phyloP scores from a whole-genome alignment of 2,797 vertebrate genomes.

The Crax fasciolata region DNA sequence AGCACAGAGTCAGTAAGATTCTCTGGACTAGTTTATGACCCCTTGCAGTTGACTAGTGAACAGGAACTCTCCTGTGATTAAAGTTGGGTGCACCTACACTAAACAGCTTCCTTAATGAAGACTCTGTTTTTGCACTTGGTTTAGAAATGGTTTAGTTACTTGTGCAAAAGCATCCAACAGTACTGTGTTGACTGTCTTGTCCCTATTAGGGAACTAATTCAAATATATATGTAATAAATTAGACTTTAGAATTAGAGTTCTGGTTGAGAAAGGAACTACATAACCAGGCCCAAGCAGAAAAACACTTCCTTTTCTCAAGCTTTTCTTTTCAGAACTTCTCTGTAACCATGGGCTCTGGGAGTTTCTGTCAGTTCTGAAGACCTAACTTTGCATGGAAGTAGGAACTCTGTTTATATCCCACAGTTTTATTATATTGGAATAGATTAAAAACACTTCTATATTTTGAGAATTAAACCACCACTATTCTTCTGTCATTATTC shows the following conservation, averaged over 20 bases:
- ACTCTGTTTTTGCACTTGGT: fast-evolving
- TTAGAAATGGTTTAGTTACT: not conserved
- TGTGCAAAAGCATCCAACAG: not conserved
- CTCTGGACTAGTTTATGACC: not conserved
- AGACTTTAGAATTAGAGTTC: not conserved
- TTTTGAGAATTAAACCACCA: not conserved
- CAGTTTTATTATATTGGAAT: not conserved
- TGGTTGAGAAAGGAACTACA: not conserved
- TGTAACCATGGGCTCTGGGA: not conserved
- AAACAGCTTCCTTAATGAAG: not conserved
- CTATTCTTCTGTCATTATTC: not conserved
- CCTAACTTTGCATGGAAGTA: not conserved
- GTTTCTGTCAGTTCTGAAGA: not conserved
- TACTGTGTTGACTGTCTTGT: not conserved
- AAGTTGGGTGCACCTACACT: not conserved
- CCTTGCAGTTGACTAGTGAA: not conserved
- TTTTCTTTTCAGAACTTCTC: not conserved
- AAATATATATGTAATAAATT: not conserved
- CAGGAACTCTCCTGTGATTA: not conserved
- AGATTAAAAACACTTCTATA: not conserved
- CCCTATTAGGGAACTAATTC: not conserved
- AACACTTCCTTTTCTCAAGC: not conserved
- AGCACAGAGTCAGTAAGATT: not conserved
- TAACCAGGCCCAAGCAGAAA: not conserved
- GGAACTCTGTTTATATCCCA: not conserved